A percentile compares a stretch with the other conserved stretches of the same genome.
Evolutionary conservation across 2,888 invertebrate species (phyloP).

Genomic region (Drosophila ezoana): DNA sequence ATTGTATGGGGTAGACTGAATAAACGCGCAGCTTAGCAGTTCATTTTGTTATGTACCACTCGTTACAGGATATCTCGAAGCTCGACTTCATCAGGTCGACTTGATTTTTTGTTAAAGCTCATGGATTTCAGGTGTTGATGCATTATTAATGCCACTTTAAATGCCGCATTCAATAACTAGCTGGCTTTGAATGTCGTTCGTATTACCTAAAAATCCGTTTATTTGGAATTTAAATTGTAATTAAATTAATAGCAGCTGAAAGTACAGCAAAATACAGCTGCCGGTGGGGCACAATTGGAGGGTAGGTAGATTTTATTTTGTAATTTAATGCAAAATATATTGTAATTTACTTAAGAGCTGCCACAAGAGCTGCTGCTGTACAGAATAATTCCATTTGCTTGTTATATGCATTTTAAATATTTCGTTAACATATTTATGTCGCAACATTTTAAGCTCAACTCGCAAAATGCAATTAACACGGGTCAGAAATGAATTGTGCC

Average conservation of each 20-base stretch:
- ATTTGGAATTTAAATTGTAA: constrained; percentile 73
- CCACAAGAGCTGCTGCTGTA: constrained; percentile 1
- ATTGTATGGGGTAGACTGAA: too few species aligned
- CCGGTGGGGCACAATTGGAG: constrained; percentile 16
- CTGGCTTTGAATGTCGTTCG: constrained; percentile 27
- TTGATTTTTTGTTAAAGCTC: constrained; percentile 9
- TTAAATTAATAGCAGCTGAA: constrained; percentile 63
- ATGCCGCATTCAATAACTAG: constrained; percentile 60
- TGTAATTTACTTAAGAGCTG: constrained; percentile 73
- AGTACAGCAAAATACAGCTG: constrained; percentile 15
- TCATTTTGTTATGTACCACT: too few species aligned
- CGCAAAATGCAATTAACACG: constrained; percentile 54
- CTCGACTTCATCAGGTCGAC: neutral
- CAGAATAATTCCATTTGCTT: constrained; percentile 54
- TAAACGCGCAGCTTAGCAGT: too few species aligned
- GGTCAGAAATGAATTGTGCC: constrained; percentile 24
- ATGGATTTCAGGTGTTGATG: constrained; percentile 65
- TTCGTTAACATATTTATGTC: constrained; percentile 58
- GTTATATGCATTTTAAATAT: constrained; percentile 47
- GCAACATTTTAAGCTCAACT: constrained; percentile 45
- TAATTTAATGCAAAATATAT: constrained; percentile 51
- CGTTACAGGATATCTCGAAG: neutral
- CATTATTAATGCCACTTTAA: constrained; percentile 77
- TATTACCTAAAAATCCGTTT: constrained; percentile 64
- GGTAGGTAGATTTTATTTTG: constrained; percentile 46